Base-by-base conservation (phyloP, 30 jellyfish, hydroid and myxozoan genomes). In the Chironex yamaguchii region DNA sequence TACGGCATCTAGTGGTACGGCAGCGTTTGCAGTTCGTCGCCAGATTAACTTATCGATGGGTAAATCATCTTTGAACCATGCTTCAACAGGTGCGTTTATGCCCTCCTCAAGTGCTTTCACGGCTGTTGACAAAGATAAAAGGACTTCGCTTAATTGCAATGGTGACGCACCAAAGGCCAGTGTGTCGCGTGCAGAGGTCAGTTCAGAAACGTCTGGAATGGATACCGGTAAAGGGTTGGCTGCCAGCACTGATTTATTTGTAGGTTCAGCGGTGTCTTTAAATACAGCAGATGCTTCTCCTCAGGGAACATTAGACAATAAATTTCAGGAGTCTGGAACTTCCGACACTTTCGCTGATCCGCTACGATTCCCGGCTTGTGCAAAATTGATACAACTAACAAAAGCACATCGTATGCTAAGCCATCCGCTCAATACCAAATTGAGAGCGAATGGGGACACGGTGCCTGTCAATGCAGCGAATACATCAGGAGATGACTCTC, bases 291-390 rank as follows among this genome's bases (percentile, higher is more conserved):
- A 42, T 42, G n/a, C n/a, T n/a, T 6, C 13, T 42, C 58, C 58
- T 6, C 13, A 6, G 9, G 81, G 29, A 6, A 26, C 70, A 13
- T 34, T 24, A 0, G 70, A 22, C 22, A 67, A 17, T 34, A 29
- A 31, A 6, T 12, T 34, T 17, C 20, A 62, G 25, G 29, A 62
- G 25, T 13, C 20, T n/a, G 23, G 67, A 2, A 6, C 73, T 3
- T 21, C 71, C 14, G 32, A 78, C 13, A 65, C 72, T 0, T 54
- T 84, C 32, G 90, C 88, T 28, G 89, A 92, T 90, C 88, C 97
- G 21, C 42, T 87, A 17, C 96, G 72, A 52, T 94, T 79, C 49
- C 99, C 99, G 0, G 99, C 99, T 29, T 94, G 97, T 62, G 97
- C 99, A 29, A 94, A 94, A 52, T 91, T 94, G 13, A 76, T 94